Base-by-base conservation (phyloP, 1,140 invertebrate species). In the Eciton burchellii region DNA sequence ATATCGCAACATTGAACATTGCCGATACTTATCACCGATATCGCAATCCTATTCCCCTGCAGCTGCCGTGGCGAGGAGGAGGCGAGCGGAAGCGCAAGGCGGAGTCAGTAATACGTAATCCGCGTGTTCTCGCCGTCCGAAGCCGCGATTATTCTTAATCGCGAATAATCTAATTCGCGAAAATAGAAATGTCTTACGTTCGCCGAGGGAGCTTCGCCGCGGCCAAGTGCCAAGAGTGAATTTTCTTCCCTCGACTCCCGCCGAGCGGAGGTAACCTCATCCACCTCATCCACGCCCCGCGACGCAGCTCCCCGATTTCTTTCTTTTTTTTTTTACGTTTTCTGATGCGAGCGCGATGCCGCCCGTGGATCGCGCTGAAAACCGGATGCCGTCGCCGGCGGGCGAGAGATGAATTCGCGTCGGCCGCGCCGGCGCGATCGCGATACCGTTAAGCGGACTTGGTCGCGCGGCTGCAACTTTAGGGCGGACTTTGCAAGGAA, bases 161-260 rank as follows among this genome's bases (percentile, higher is more conserved):
- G 63, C 68, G 63, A 79, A 79, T 79, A 79, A 79, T 79, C 63
- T 68, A 49, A 68, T 79, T 79, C 49, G 63, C 12, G 74, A 79
- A 79, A 79, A 79, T 79, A 79, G 62, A 57, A 79, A 79, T 21
- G 74, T 79, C 74, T n/a, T 68, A 68, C 63, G 35, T 56, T 79
- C 45, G 29, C 63, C 21, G 19, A 43, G 26, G 21, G 29, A 19
- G 62, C 16, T 66, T 29, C n/a, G 49, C 14, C 47, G 49, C 35
- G 35, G 74, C 74, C 26, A 62, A 35, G 74, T 26, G 49, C n/a
- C n/a, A n/a, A n/a, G 29, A 79, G 74, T 79, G 63, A 79, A 79
- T 79, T 79, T 79, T 68, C 74, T 79, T 79, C 63, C 24, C 74
- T 45, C 24, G 21, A 29, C 11, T 65, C 41, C 59, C 52, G 19